Percentiles rank a stretch among this genome's conserved stretches.
phyloP scores from a whole-genome alignment of 1,140 invertebrate species.

The Rhagoletis zephyria region DNA sequence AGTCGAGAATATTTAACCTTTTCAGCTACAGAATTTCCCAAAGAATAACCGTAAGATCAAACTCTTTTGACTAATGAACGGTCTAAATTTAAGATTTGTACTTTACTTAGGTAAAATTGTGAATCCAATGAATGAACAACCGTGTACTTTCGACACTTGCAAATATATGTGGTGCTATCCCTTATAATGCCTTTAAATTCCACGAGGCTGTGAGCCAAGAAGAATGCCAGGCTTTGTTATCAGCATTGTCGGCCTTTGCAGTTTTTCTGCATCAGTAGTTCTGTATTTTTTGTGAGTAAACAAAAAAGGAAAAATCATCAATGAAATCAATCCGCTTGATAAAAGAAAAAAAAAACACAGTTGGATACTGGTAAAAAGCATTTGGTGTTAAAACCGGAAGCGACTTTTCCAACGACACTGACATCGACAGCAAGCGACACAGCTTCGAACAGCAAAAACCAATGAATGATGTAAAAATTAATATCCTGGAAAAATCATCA shows the following conservation, averaged over 20 bases:
- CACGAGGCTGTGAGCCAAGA: not conserved
- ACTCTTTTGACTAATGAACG: no score
- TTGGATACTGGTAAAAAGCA: not conserved
- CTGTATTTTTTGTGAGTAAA: not conserved
- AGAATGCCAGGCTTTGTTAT: not conserved
- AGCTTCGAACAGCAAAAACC: constrained; percentile 59
- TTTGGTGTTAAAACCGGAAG: not conserved
- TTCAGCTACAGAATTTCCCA: no score
- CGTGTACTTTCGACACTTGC: no score
- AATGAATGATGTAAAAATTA: constrained; percentile 74
- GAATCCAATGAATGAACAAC: no score
- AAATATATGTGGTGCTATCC: no score
- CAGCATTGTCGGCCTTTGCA: constrained; percentile 52
- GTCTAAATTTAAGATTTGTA: no score
- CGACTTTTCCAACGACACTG: constrained; percentile 24
- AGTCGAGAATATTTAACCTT: no score
- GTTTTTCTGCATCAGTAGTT: constrained; percentile 56
- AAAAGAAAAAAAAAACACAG: constrained; percentile 53
- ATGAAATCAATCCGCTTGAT: constrained; percentile 56
- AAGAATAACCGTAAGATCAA: no score
- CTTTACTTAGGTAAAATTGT: no score
- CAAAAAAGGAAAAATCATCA: constrained; percentile 21
- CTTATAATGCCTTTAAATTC: no score
- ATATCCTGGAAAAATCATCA: constrained; percentile 66
- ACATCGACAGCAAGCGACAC: constrained; percentile 1